Conservation (phyloP, 2,888 invertebrate species). For the Digitonthophagus gazella region DNA sequence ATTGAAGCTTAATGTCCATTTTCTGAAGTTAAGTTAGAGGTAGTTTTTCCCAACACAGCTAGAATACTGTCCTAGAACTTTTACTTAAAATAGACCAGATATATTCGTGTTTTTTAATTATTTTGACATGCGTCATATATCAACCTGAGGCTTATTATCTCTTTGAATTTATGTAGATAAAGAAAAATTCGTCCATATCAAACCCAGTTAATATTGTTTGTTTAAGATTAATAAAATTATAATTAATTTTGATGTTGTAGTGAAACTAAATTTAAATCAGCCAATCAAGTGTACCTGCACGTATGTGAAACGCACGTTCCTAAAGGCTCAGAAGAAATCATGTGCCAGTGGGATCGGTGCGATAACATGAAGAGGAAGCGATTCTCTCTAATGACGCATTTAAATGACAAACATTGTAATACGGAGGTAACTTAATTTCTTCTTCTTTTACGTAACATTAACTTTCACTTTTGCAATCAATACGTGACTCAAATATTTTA, state of each 20-base stretch:
- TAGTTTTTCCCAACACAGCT: no score
- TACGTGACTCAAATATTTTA: neutral
- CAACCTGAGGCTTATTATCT: no score
- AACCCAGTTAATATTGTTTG: neutral
- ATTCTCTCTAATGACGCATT: conserved; percentile 95
- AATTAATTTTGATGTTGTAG: conserved; percentile 36
- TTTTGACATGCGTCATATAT: no score
- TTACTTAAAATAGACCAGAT: no score
- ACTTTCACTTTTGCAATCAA: no score
- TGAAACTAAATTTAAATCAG: conserved; percentile 67
- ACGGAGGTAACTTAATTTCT: conserved; percentile 60
- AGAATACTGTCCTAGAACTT: no score
- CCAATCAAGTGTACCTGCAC: conserved; percentile 83
- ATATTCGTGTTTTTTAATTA: no score
- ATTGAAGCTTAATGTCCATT: no score
- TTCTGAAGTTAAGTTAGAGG: no score
- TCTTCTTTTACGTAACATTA: conserved; percentile 15
- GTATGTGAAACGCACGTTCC: conserved; percentile 84
- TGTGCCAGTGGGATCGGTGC: conserved; percentile 89
- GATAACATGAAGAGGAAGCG: conserved; percentile 86
- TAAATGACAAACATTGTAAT: conserved; percentile 92
- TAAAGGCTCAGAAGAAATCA: conserved; percentile 65
- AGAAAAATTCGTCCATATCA: no score
- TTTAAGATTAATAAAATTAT: neutral
- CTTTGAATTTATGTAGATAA: no score